Percentiles rank a stretch among this genome's conserved stretches.
Conservation (phyloP, 2,888 invertebrate species). For the Eledone cirrhosa region DNA sequence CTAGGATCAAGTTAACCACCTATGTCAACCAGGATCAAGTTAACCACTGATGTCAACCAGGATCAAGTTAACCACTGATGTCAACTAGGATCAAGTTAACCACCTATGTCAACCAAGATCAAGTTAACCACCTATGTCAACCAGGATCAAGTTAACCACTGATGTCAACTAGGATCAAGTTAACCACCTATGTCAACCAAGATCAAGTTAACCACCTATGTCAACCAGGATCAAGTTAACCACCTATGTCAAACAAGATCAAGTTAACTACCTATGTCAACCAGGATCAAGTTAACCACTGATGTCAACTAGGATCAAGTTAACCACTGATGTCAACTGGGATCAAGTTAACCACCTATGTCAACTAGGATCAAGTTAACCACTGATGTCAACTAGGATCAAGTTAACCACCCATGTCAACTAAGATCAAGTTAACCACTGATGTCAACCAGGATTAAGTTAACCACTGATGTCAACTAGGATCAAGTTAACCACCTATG, state of each 20-base stretch:
- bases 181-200: neutral
- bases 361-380: too few relatives aligned
- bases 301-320: neutral
- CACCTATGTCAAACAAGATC: neutral
- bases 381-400: neutral
- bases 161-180: neutral
- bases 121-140: neutral
- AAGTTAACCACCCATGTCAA: neutral
- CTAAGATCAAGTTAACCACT: neutral
- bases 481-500: neutral
- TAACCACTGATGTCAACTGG: neutral
- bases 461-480: neutral
- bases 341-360: too few relatives aligned
- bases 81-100: neutral
- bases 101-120: neutral
- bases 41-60: neutral
- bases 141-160: neutral
- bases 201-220: too few relatives aligned
- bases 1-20: neutral
- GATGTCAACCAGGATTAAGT: neutral
- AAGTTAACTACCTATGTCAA: neutral
- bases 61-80: neutral
- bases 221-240: too few relatives aligned
- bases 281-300: neutral
- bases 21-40: neutral